phyloP scores from a whole-genome alignment of 2,888 invertebrate species.

The Trisateles emortualis region DNA sequence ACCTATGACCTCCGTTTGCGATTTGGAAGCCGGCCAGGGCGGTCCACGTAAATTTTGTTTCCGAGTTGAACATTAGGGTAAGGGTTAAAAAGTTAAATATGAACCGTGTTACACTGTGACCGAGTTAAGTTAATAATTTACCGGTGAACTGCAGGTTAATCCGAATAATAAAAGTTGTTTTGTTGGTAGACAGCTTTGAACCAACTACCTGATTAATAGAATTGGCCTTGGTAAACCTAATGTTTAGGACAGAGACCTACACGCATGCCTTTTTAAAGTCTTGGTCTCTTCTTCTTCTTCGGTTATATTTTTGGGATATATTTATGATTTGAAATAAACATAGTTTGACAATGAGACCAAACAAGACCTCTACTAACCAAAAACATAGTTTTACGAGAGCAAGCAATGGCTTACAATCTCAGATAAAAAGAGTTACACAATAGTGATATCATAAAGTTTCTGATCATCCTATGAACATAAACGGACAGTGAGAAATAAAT shows the following conservation, averaged over 20 bases:
- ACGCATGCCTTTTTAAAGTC: too few species aligned
- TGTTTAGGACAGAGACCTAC: too few species aligned
- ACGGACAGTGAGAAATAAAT: conserved; percentile 58
- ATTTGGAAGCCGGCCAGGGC: conserved; percentile 73
- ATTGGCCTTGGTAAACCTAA: too few species aligned
- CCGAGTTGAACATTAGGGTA: conserved; percentile 63
- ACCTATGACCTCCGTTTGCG: conserved; percentile 69
- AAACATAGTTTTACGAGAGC: conserved; percentile 38
- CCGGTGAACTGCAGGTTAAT: conserved; percentile 30
- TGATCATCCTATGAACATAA: conserved; percentile 47
- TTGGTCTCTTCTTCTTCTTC: too few species aligned
- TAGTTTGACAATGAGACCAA: conserved; percentile 23
- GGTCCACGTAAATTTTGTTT: conserved; percentile 69
- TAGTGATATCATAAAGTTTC: conserved; percentile 47
- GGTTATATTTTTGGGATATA: too few species aligned
- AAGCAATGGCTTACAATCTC: conserved; percentile 41
- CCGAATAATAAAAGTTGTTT: conserved; percentile 13
- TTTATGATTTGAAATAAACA: neutral
- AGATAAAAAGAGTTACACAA: conserved; percentile 51
- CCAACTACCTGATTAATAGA: too few species aligned
- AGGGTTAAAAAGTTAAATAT: conserved; percentile 69
- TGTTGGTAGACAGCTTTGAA: too few species aligned
- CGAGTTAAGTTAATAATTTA: conserved; percentile 41
- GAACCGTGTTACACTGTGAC: conserved; percentile 47
- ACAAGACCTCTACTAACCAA: conserved; percentile 24